These are phyloP conservation scores for Drosophila bocki DNA, from an alignment of 1,140 invertebrate genomes.

Conservation along the genomic window DNA sequence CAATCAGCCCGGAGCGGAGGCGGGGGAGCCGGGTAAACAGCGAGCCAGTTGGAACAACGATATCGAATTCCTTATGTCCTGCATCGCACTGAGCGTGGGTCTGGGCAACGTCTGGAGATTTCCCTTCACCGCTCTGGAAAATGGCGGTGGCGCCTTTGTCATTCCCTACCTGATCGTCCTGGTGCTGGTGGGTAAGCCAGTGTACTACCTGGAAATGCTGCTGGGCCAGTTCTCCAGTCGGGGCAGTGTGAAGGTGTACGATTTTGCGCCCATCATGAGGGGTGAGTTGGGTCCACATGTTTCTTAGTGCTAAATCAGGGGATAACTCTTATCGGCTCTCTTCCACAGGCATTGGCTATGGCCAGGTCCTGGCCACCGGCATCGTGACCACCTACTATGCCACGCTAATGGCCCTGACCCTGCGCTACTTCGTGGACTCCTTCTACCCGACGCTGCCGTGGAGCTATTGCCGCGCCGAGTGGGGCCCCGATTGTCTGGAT, in stretches of 20 bases:
- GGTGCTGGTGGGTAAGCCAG: slow-evolving; percentile 93
- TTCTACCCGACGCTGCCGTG: slow-evolving; percentile 88
- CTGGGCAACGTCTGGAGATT: slow-evolving; percentile 90
- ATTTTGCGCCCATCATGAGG: slow-evolving; percentile 88
- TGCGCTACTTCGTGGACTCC: slow-evolving; percentile 89
- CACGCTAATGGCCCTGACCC: slow-evolving; percentile 90
- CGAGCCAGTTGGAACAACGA: slow-evolving; percentile 93
- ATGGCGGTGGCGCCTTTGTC: slow-evolving; percentile 91
- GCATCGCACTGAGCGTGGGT: slow-evolving; percentile 95
- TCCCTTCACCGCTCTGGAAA: slow-evolving; percentile 93
- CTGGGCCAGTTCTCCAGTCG: slow-evolving; percentile 91
- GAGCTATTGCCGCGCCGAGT: slow-evolving; percentile 87
- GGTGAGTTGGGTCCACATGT: slow-evolving; percentile 83
- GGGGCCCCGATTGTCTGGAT: slow-evolving; percentile 85
- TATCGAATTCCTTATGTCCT: slow-evolving; percentile 95
- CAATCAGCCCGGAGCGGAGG: background rate
- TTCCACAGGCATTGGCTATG: slow-evolving; percentile 90
- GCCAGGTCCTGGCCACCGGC: slow-evolving; percentile 90
- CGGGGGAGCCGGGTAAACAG: slow-evolving; percentile 21
- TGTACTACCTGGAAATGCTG: slow-evolving; percentile 95
- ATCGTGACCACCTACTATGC: slow-evolving; percentile 92
- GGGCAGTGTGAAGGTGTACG: slow-evolving; percentile 89
- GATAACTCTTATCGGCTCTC: slow-evolving; percentile 13
- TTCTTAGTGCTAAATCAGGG: slow-evolving; percentile 12
- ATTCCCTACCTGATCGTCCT: slow-evolving; percentile 94